These are phyloP conservation scores for Neodiprion fabricii DNA, from an alignment of 1,140 invertebrate species.

Conservation along the genomic window DNA sequence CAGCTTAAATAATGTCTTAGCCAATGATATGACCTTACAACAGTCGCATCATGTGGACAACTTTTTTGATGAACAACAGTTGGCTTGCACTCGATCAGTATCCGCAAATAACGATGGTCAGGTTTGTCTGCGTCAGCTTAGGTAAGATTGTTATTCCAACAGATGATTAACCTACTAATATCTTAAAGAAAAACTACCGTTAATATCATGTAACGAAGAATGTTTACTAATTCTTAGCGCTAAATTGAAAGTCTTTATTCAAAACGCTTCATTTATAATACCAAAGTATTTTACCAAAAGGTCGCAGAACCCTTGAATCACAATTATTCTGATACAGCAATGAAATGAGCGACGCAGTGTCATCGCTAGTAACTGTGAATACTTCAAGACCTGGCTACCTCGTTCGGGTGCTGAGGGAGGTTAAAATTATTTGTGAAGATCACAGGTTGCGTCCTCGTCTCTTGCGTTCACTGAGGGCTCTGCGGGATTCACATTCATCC, in stretches of 20 bases:
- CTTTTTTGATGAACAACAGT: constrained; percentile 44
- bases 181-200: no score
- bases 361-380: constrained; percentile 73
- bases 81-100: constrained; percentile 40
- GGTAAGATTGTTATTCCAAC: constrained; percentile 10
- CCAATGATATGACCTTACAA: constrained; percentile 36
- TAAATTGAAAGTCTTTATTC: not conserved
- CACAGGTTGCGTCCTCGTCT: constrained; percentile 66
- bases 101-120: constrained; percentile 41
- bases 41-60: constrained; percentile 42
- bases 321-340: constrained; percentile 28
- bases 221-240: no score
- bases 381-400: constrained; percentile 72
- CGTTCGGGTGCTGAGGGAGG: constrained; percentile 70
- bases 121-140: constrained; percentile 32
- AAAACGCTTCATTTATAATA: constrained; percentile 12
- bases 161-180: no score
- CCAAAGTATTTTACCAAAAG: not conserved
- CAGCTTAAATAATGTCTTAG: constrained; percentile 41
- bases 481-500: constrained; percentile 39
- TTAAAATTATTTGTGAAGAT: constrained; percentile 71
- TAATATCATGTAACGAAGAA: no score
- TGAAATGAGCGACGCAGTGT: constrained; percentile 66
- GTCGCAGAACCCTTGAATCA: not conserved
- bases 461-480: constrained; percentile 66